phyloP scores from a whole-genome alignment of 2,888 invertebrate species.

The Theretra japonica region DNA sequence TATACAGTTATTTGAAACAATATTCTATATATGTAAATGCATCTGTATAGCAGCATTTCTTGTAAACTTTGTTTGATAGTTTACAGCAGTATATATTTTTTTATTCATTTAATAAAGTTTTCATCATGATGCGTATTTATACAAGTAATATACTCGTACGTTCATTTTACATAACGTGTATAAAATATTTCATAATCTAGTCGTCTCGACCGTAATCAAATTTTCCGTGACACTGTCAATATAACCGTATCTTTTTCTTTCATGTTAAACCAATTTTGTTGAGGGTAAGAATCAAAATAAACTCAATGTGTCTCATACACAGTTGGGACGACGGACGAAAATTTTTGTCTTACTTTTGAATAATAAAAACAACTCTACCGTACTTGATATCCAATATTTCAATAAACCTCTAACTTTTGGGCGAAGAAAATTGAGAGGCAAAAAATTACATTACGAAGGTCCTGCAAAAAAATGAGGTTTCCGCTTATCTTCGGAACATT shows the following conservation, averaged over 20 bases:
- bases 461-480: constrained; percentile 38
- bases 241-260: constrained; percentile 57
- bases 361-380: constrained; percentile 77
- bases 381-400: constrained; percentile 83
- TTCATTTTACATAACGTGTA: neutral
- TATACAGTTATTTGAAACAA: neutral
- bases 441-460: constrained; percentile 82
- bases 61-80: neutral
- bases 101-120: neutral
- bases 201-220: constrained; percentile 47
- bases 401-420: constrained; percentile 78
- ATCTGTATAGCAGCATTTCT: neutral
- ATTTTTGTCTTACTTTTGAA: constrained; percentile 65
- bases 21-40: neutral
- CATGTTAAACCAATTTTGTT: constrained; percentile 60
- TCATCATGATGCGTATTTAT: neutral
- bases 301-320: constrained; percentile 61
- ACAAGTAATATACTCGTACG: neutral
- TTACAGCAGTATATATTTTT: no score
- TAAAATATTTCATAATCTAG: constrained; percentile 38
- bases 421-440: constrained; percentile 75
- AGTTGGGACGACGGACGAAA: constrained; percentile 53
- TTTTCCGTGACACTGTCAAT: constrained; percentile 54
- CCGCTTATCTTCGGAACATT: constrained; percentile 20
- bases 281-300: constrained; percentile 66